Evolutionary conservation across 2,888 invertebrate genomes (phyloP).

Genomic region (Tachina fera): DNA sequence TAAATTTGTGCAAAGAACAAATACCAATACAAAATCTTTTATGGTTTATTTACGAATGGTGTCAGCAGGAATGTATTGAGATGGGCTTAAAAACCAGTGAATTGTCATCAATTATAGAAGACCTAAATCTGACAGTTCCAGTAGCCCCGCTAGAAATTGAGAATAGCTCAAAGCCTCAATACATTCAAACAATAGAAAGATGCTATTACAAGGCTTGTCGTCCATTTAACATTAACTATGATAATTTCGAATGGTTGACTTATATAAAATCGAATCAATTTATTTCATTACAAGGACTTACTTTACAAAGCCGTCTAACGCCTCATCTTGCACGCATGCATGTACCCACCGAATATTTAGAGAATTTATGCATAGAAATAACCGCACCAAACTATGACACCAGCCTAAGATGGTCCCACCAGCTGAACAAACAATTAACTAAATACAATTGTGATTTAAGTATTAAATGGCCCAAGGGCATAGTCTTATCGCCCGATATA

Average conservation of each 20-base stretch:
- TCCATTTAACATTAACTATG: conserved; percentile 79
- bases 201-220: conserved; percentile 82
- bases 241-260: conserved; percentile 77
- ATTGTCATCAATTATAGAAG: conserved; percentile 75
- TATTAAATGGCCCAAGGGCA: conserved; percentile 77
- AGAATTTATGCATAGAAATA: conserved; percentile 79
- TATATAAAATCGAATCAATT: conserved; percentile 79
- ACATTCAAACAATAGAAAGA: conserved; percentile 77
- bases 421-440: conserved; percentile 77
- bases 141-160: background rate
- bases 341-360: conserved; percentile 77
- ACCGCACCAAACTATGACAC: conserved; percentile 66
- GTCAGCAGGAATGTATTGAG: conserved; percentile 79
- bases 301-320: conserved; percentile 80
- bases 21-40: conserved; percentile 77
- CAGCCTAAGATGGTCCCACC: conserved; percentile 76
- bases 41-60: conserved; percentile 82
- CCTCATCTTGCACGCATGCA: conserved; percentile 75
- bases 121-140: conserved; percentile 73
- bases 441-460: conserved; percentile 82
- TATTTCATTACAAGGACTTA: conserved; percentile 79
- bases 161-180: conserved; percentile 57
- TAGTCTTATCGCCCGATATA: conserved; percentile 79
- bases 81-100: conserved; percentile 76
- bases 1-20: conserved; percentile 76